Evolutionary conservation across 2,888 invertebrate genomes (phyloP).

Genomic region (Agonopterix heracliana): DNA sequence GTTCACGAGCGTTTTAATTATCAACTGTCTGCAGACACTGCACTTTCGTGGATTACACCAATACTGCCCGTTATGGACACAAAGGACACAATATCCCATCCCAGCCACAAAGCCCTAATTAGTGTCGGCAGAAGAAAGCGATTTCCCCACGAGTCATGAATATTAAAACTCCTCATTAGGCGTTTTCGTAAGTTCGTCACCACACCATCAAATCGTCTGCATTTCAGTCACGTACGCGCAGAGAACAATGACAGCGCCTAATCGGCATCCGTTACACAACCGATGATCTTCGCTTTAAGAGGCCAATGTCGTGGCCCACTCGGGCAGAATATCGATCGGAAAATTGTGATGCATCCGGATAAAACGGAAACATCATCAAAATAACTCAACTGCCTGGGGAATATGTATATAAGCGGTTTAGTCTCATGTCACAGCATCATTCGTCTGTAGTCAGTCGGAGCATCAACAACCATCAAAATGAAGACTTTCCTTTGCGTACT

Average conservation of each 20-base stretch:
- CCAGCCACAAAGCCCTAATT: slow-evolving; percentile 36
- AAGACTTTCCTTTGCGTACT: slow-evolving; percentile 48
- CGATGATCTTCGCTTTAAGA: slow-evolving; percentile 52
- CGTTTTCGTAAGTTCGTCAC: slow-evolving; percentile 48
- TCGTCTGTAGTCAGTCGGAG: slow-evolving; percentile 48
- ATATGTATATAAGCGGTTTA: slow-evolving; percentile 52
- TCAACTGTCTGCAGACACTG: slow-evolving; percentile 18
- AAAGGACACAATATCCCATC: slow-evolving; percentile 30
- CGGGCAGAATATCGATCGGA: slow-evolving; percentile 61
- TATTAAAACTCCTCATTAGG: slow-evolving; percentile 49
- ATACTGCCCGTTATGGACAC: slow-evolving; percentile 24
- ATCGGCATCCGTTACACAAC: slow-evolving; percentile 62
- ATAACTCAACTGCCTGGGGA: slow-evolving; percentile 25
- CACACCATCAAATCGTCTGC: slow-evolving; percentile 16
- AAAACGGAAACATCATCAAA: slow-evolving; percentile 47
- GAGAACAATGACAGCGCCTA: slow-evolving; percentile 65
- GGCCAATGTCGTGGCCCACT: slow-evolving; percentile 66
- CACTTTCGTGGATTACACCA: slow-evolving; percentile 10
- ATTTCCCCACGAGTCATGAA: slow-evolving; percentile 59
- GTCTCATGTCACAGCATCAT: slow-evolving; percentile 49
- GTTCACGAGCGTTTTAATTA: slow-evolving; percentile 27
- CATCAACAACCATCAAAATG: slow-evolving; percentile 43
- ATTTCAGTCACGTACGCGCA: slow-evolving; percentile 49
- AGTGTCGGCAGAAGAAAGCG: slow-evolving; percentile 40
- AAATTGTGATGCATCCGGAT: slow-evolving; percentile 58